Percentiles rank a stretch among this genome's conserved stretches.
These are phyloP conservation scores for Felis chaus DNA, from an alignment of 2,113 vertebrate species.

Conservation along the genomic window DNA sequence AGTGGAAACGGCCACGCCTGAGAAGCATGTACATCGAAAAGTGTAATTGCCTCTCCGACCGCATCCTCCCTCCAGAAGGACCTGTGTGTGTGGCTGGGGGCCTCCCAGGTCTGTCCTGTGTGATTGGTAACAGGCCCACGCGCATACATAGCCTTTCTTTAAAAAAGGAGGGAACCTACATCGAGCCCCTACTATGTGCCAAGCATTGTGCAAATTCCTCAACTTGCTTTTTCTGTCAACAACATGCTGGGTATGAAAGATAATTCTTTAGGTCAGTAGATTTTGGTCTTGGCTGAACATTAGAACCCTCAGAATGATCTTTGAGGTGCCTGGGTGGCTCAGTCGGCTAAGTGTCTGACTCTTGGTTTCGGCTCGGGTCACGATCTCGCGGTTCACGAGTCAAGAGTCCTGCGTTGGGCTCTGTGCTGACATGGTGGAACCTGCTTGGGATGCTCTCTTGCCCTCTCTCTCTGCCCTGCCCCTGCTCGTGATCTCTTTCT, in stretches of 20 bases:
- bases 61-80: not conserved
- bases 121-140: not conserved
- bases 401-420: too few species aligned
- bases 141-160: not conserved
- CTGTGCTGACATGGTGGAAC: too few species aligned
- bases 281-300: not conserved
- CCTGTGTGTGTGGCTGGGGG: too few species aligned
- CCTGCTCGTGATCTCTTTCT: too few species aligned
- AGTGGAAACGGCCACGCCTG: not conserved
- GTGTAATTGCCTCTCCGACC: fast-evolving
- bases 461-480: too few species aligned
- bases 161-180: not conserved
- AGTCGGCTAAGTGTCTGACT: too few species aligned
- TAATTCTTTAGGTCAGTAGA: not conserved
- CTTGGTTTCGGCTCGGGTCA: too few species aligned
- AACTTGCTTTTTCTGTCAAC: not conserved
- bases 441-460: too few species aligned
- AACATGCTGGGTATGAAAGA: not conserved
- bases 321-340: too few species aligned
- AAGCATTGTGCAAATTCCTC: fast-evolving
- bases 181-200: not conserved
- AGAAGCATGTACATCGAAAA: not conserved
- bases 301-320: not conserved
- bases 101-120: not conserved
- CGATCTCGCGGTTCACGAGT: too few species aligned